A percentile compares a stretch with the other conserved stretches of the same genome.
Evolutionary conservation across 2,113 vertebrate species (phyloP).

Genomic region (Rhombomys opimus): DNA sequence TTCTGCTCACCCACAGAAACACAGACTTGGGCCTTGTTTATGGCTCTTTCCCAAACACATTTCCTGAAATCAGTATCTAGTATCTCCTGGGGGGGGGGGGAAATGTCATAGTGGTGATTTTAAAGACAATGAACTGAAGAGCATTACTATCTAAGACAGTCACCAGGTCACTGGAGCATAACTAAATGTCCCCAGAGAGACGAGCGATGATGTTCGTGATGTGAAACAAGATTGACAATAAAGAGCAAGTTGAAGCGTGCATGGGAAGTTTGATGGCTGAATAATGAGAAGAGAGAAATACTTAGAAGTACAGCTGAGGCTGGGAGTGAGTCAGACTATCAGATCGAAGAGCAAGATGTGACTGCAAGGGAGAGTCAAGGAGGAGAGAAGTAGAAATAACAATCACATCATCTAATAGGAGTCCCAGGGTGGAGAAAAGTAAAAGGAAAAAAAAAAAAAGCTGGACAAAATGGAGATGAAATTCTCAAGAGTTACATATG

Average conservation of each 20-base stretch:
- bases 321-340: neutral
- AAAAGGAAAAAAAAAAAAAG: neutral
- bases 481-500: constrained; percentile 30
- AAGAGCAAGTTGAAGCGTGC: neutral
- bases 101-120: neutral
- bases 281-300: neutral
- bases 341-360: neutral
- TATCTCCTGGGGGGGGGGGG: neutral
- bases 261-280: neutral
- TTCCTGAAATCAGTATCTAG: neutral
- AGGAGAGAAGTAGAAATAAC: neutral
- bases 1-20: neutral
- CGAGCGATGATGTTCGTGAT: neutral
- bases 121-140: neutral
- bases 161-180: neutral
- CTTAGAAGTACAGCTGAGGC: neutral
- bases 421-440: neutral
- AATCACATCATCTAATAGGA: neutral
- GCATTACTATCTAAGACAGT: neutral
- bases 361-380: constrained; percentile 11
- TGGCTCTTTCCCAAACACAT: neutral
- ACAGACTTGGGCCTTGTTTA: neutral
- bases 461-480: constrained; percentile 16
- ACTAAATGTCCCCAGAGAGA: neutral
- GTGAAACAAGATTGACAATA: neutral